phyloP scores from a whole-genome alignment of 2,797 vertebrate genomes.

The Carcharodon carcharias region DNA sequence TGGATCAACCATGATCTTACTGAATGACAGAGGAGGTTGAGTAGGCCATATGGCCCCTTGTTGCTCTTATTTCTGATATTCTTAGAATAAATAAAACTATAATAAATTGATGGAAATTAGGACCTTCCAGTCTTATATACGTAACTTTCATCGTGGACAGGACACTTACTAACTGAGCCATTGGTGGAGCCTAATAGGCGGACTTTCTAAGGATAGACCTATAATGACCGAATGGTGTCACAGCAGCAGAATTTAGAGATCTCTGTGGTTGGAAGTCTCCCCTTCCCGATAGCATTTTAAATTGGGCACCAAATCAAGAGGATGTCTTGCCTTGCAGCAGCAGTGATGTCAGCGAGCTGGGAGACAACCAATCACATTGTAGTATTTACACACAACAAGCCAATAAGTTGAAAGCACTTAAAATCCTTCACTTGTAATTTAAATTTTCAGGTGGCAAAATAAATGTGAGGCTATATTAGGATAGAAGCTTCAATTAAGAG shows the following conservation, averaged over 20 bases:
- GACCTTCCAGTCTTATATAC: neutral
- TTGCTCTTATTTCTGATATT: neutral
- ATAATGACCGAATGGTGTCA: neutral
- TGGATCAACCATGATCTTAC: neutral
- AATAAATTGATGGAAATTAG: neutral
- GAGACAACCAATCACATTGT: neutral
- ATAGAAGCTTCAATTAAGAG: neutral
- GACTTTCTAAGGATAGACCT: neutral
- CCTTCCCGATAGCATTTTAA: neutral
- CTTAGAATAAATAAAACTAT: neutral
- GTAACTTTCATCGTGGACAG: neutral
- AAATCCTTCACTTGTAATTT: neutral
- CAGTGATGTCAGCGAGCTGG: neutral
- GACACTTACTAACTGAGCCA: neutral
- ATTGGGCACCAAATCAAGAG: neutral
- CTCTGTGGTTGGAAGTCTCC: neutral
- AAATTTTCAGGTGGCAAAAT: neutral
- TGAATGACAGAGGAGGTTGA: neutral
- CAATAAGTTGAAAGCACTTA: neutral
- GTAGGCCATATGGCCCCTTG: neutral
- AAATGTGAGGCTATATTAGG: neutral
- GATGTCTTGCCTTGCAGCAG: neutral
- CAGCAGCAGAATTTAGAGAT: neutral
- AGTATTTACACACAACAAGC: neutral
- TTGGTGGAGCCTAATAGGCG: neutral